Percentiles rank a stretch among this genome's conserved stretches.
Conservation (phyloP, 2,113 vertebrate genomes). For the Tetrao urogallus region DNA sequence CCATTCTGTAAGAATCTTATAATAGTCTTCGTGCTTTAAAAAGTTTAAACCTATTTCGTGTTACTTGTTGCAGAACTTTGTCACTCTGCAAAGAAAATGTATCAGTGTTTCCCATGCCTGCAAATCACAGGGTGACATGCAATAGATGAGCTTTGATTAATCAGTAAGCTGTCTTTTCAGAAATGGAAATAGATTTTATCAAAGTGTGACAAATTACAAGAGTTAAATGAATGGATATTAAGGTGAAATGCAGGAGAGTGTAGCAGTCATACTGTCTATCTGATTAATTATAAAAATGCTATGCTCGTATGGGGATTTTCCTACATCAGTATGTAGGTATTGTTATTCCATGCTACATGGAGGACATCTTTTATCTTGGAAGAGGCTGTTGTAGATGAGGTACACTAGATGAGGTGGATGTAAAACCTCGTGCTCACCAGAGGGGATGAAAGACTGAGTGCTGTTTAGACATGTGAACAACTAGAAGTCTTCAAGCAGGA, state of each 20-base stretch:
- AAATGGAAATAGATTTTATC: neutral
- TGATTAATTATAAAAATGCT: neutral
- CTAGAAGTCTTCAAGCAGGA: slow-evolving; percentile 11
- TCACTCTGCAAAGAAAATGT: neutral
- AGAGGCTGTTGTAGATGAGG: neutral
- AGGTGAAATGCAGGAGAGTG: neutral
- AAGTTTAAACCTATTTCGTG: neutral
- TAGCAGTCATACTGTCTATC: neutral
- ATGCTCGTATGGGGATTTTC: neutral
- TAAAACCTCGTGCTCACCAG: neutral
- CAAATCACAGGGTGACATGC: neutral
- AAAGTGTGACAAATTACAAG: neutral
- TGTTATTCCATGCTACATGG: neutral
- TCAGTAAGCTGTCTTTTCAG: neutral
- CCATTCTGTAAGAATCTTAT: neutral
- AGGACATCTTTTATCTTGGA: neutral
- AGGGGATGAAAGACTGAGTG: slow-evolving; percentile 3
- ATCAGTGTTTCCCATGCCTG: neutral
- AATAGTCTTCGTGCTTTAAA: neutral
- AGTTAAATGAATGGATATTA: neutral
- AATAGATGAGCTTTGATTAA: neutral
- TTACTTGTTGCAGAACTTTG: neutral
- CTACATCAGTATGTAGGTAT: neutral
- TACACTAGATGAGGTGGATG: neutral
- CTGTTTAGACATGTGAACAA: slow-evolving; percentile 14